Conservation (phyloP, 1,140 invertebrate genomes). For the Lordiphosa stackelbergi region DNA sequence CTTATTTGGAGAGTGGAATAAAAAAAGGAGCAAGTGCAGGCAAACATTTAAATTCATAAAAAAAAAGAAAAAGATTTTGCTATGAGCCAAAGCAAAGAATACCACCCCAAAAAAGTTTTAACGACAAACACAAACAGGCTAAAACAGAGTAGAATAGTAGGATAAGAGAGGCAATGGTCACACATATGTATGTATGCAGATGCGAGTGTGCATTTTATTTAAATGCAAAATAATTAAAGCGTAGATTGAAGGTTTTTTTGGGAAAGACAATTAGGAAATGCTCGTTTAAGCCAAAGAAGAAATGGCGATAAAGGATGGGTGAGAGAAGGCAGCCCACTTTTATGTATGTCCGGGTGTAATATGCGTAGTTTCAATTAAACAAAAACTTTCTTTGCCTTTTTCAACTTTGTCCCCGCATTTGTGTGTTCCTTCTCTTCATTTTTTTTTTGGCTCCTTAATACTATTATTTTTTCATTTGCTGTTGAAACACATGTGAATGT, state of each 20-base stretch:
- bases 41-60: slow-evolving; percentile 37
- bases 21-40: slow-evolving; percentile 1
- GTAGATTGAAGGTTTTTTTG: slow-evolving; percentile 48
- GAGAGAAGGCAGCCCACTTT: background rate
- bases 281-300: slow-evolving; percentile 34
- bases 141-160: background rate
- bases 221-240: slow-evolving; percentile 72
- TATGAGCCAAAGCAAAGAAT: slow-evolving; percentile 32
- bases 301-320: background rate
- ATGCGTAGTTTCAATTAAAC: slow-evolving; percentile 50
- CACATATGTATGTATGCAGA: slow-evolving; percentile 5
- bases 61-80: slow-evolving; percentile 25
- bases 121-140: slow-evolving; percentile 42
- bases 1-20: slow-evolving; percentile 11
- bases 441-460: slow-evolving; percentile 42
- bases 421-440: slow-evolving; percentile 20
- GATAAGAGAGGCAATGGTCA: background rate
- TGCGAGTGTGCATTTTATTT: slow-evolving; percentile 54
- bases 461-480: slow-evolving; percentile 67
- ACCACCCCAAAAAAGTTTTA: slow-evolving; percentile 49
- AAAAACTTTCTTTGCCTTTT: slow-evolving; percentile 16
- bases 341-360: slow-evolving; percentile 8
- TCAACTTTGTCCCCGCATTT: slow-evolving; percentile 12
- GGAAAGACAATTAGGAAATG: slow-evolving; percentile 69
- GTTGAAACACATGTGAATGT: slow-evolving; percentile 48